Base-by-base conservation (phyloP, 2,113 vertebrate species). In the Synchiropus splendidus region DNA sequence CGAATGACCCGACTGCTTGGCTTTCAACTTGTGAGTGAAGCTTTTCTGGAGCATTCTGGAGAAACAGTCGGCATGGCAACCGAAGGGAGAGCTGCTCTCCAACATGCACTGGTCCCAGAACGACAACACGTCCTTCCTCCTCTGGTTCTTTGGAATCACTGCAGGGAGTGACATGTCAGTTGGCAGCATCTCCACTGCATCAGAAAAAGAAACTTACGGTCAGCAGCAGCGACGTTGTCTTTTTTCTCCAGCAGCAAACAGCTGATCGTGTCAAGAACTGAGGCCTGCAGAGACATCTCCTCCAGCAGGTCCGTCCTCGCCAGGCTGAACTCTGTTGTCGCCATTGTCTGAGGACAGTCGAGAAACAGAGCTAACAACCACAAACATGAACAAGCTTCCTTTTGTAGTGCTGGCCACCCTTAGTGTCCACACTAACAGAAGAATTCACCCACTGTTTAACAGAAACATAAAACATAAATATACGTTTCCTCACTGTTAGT, bases 1-100 rank as follows among this genome's bases (percentile, higher is more conserved):
- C 39, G 91, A 67, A 14, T 93, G 92, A 1, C 89, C 87, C 0
- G 90, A 89, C 59, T 87, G 84, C 46, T 89, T 96, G 45, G 90
- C 92, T 51, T 89, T 85, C 54, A 92, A 81, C 42, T 82, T 87
- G 64, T 89, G 85, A 1, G 85, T 82, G 77, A 87, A 72, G 0
- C 63, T 80, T 21, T 83, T 94, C 56, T 84, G 88, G 1, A 97
- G 75, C 0, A 85, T 80, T 2, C 69, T 76, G 39, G 70, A 68
- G 55, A 96, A 88, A 12, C 38, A 66, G 1, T 82, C 53, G 0
- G 70, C 53, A 0, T 80, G 69, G 70, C 89, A 90, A 51, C 83
- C 84, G 79, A 95, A 82, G 27, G 79, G 52, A 1, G 75, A 66
- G 2, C 77, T 94, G 17, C 88, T 63, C 35, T 55, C 18, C 3